These are phyloP conservation scores for Microplitis deprimator DNA, from an alignment of 2,888 invertebrate genomes.

Conservation along the genomic window DNA sequence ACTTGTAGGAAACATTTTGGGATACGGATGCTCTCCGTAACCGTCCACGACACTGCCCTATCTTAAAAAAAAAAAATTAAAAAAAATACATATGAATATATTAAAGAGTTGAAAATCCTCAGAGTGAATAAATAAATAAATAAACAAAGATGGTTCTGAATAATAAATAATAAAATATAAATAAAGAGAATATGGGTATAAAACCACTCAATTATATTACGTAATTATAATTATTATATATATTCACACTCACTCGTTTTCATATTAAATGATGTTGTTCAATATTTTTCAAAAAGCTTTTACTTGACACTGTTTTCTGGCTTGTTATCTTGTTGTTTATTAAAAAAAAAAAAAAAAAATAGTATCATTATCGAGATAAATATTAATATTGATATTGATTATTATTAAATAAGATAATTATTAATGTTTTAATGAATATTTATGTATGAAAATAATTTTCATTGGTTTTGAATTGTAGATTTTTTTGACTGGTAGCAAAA, in stretches of 20 bases:
- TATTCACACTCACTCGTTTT: not conserved
- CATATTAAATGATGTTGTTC: conserved; percentile 22
- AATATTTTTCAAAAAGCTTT: conserved; percentile 17
- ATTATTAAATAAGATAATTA: not conserved
- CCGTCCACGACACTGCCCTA: conserved; percentile 70
- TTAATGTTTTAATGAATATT: too few species aligned
- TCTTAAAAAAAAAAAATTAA: conserved; percentile 55
- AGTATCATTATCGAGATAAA: not conserved
- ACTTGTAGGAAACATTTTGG: conserved; percentile 68
- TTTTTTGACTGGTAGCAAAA: too few species aligned
- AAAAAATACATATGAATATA: conserved; percentile 32
- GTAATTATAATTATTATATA: not conserved
- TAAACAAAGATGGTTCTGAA: not conserved
- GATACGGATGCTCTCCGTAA: conserved; percentile 68
- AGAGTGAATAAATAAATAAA: conserved; percentile 27
- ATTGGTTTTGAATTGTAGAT: too few species aligned
- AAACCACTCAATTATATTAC: conserved; percentile 8
- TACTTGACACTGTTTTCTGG: conserved; percentile 10
- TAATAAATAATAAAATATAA: conserved; percentile 1
- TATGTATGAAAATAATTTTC: too few species aligned
- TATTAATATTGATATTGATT: not conserved
- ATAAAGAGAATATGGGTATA: not conserved
- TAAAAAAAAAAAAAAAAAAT: not conserved
- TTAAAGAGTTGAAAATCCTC: conserved; percentile 3
- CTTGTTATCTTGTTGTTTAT: conserved; percentile 14